phyloP scores from a whole-genome alignment of 1,140 invertebrate genomes.

The Diploscapter pachys region DNA sequence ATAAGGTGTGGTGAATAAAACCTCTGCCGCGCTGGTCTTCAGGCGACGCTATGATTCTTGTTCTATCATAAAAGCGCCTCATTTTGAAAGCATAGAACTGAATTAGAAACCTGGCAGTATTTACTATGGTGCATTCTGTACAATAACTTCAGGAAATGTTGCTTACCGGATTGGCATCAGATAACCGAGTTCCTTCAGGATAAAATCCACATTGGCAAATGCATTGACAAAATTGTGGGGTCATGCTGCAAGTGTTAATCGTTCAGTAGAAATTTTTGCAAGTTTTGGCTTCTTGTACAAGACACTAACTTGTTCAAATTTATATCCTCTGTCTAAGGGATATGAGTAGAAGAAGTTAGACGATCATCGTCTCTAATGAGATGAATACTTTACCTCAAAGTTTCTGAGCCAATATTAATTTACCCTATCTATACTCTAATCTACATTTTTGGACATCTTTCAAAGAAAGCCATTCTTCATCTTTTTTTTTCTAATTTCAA shows the following conservation, averaged over 20 bases:
- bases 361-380: not conserved
- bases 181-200: conserved; percentile 8
- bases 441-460: no score
- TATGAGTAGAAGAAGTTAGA: not conserved
- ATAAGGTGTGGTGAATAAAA: not conserved
- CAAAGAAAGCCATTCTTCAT: no score
- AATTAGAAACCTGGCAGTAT: not conserved
- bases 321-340: not conserved
- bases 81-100: not conserved
- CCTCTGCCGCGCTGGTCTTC: not conserved
- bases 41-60: no score
- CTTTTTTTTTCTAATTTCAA: no score
- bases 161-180: not conserved
- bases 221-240: conserved; percentile 2
- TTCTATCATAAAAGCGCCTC: no score
- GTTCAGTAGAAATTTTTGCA: not conserved
- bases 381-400: no score
- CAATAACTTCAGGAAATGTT: not conserved
- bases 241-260: not conserved
- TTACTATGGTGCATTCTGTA: not conserved
- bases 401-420: no score
- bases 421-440: no score
- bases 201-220: conserved; percentile 21
- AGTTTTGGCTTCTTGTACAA: conserved; percentile 2
- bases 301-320: conserved; percentile 16